A percentile compares a stretch with the other conserved stretches of the same genome.
phyloP scores from a whole-genome alignment of 2,888 invertebrate genomes.

The Leucophenga maculata region DNA sequence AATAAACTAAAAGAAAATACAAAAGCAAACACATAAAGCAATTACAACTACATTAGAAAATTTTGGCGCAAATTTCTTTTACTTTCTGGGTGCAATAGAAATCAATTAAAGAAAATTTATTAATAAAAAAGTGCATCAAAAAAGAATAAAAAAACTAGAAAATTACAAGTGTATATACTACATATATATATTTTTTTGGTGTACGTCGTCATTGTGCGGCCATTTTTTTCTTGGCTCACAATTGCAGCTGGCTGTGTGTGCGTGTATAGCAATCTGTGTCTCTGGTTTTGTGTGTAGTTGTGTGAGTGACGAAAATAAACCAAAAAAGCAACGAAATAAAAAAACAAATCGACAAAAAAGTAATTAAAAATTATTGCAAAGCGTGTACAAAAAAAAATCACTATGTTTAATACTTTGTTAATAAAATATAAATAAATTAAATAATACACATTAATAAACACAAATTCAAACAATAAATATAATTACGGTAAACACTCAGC shows the following conservation, averaged over 20 bases:
- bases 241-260: conserved; percentile 22
- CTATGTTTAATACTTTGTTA: conserved; percentile 39
- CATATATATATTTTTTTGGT: conserved; percentile 52
- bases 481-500: conserved; percentile 33
- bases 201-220: conserved; percentile 54
- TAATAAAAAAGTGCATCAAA: conserved; percentile 42
- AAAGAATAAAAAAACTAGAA: conserved; percentile 36
- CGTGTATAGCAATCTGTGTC: conserved; percentile 13
- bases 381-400: conserved; percentile 37
- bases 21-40: not conserved
- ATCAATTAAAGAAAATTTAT: conserved; percentile 24
- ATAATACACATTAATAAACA: not conserved
- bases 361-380: conserved; percentile 32
- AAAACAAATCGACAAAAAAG: conserved; percentile 36
- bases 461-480: conserved; percentile 14
- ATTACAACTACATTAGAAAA: not conserved
- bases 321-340: conserved; percentile 24
- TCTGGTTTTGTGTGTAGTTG: conserved; percentile 36
- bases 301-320: conserved; percentile 39
- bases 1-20: conserved; percentile 30
- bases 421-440: conserved; percentile 28
- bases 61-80: conserved; percentile 16
- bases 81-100: conserved; percentile 1
- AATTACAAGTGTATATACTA: conserved; percentile 51
- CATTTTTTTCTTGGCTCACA: conserved; percentile 61